These are phyloP conservation scores for Penaeus japonicus DNA, from an alignment of 1,140 invertebrate genomes.

Conservation along the genomic window DNA sequence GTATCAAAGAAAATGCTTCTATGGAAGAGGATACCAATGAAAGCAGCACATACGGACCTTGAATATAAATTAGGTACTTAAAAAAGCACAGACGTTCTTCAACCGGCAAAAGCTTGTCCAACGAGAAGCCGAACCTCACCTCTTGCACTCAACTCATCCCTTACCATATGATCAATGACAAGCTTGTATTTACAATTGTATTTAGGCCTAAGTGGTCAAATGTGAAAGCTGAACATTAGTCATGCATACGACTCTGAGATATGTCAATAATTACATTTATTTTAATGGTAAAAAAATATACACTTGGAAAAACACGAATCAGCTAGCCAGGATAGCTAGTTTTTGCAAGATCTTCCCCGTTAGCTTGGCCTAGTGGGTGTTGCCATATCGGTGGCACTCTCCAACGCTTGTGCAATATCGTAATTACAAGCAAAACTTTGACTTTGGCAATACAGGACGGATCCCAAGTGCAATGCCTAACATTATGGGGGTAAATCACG, in stretches of 20 bases:
- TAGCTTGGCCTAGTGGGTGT: constrained; percentile 53
- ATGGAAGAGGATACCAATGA: neutral
- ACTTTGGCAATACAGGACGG: neutral
- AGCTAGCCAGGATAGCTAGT: constrained; percentile 47
- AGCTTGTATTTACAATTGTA: neutral
- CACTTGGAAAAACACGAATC: constrained; percentile 21
- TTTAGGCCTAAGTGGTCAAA: neutral
- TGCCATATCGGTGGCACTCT: constrained; percentile 41
- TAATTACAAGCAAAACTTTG: neutral
- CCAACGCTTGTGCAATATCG: constrained; percentile 18
- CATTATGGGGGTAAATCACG: neutral
- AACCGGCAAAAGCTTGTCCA: constrained; percentile 39
- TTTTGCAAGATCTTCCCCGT: constrained; percentile 56
- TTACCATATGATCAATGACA: constrained; percentile 21
- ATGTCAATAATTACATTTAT: neutral
- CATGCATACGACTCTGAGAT: neutral
- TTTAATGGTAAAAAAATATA: neutral
- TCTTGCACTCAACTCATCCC: constrained; percentile 23
- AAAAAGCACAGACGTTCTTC: constrained; percentile 42
- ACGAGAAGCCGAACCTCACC: constrained; percentile 25
- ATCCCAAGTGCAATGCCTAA: neutral
- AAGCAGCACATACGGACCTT: constrained; percentile 31
- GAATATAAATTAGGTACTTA: constrained; percentile 38
- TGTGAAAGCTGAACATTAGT: neutral
- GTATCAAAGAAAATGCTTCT: neutral